phyloP scores from a whole-genome alignment of 2,888 invertebrate genomes.

The Sarcophaga variegata region DNA sequence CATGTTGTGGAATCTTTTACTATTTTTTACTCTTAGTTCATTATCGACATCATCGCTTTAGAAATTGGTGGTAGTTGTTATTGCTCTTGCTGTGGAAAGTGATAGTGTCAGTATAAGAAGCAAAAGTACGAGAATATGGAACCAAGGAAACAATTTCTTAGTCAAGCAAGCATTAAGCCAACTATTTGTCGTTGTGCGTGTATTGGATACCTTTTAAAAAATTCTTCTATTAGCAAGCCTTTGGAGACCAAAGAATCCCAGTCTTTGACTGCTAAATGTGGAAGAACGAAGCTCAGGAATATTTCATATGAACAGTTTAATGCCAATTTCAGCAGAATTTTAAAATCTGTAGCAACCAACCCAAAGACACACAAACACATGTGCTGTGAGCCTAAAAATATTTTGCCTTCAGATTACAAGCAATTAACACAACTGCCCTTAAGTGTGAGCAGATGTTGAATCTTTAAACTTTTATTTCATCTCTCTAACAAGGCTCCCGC shows the following conservation, averaged over 20 bases:
- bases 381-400: not conserved
- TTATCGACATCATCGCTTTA: not conserved
- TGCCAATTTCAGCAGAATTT: not conserved
- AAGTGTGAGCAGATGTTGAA: not conserved
- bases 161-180: too few species aligned
- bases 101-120: not conserved
- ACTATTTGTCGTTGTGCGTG: too few species aligned
- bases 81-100: not conserved
- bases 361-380: not conserved
- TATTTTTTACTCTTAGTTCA: not conserved
- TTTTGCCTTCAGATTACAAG: conserved; percentile 32
- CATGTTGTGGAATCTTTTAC: conserved; percentile 5
- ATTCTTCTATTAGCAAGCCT: too few species aligned
- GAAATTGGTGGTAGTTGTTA: not conserved
- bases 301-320: not conserved
- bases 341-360: not conserved
- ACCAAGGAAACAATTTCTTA: too few species aligned
- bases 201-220: too few species aligned
- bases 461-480: too few species aligned
- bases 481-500: too few species aligned
- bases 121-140: too few species aligned
- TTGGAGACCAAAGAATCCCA: too few species aligned
- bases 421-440: conserved; percentile 60
- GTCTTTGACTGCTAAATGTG: too few species aligned
- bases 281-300: too few species aligned